A percentile compares a stretch with the other conserved stretches of the same genome.
These are phyloP conservation scores for Sminthopsis crassicaudata DNA, from an alignment of 2,113 vertebrate species.

Conservation along the genomic window DNA sequence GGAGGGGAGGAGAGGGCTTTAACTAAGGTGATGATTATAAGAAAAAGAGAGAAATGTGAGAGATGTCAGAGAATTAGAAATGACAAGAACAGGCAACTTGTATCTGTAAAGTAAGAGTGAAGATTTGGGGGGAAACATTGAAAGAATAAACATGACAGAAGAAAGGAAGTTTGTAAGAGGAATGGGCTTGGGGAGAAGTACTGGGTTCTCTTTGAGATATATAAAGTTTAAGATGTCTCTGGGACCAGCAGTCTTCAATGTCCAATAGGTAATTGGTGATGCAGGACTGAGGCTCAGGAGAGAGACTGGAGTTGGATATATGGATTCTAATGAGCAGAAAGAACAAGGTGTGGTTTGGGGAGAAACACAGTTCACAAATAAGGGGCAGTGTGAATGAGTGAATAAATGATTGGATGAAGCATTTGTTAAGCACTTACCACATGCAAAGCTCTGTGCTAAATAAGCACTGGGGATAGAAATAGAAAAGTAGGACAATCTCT, in stretches of 20 bases:
- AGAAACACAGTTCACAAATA: not conserved
- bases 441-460: not conserved
- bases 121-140: not conserved
- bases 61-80: not conserved
- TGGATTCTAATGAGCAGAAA: not conserved
- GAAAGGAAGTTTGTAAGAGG: not conserved
- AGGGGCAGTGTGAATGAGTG: not conserved
- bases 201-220: not conserved
- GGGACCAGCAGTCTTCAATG: not conserved
- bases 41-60: not conserved
- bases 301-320: not conserved
- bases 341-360: not conserved
- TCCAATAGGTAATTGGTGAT: not conserved
- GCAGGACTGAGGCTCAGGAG: not conserved
- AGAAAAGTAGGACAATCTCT: not conserved
- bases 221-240: not conserved
- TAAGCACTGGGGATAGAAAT: not conserved
- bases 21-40: not conserved
- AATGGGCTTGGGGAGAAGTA: not conserved
- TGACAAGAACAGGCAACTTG: not conserved
- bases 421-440: not conserved
- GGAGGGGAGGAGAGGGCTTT: not conserved
- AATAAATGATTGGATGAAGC: slow-evolving; percentile 6
- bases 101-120: not conserved
- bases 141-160: not conserved